These are phyloP conservation scores for Megaleporinus macrocephalus DNA, from an alignment of 2,113 vertebrate species.

Conservation along the genomic window DNA sequence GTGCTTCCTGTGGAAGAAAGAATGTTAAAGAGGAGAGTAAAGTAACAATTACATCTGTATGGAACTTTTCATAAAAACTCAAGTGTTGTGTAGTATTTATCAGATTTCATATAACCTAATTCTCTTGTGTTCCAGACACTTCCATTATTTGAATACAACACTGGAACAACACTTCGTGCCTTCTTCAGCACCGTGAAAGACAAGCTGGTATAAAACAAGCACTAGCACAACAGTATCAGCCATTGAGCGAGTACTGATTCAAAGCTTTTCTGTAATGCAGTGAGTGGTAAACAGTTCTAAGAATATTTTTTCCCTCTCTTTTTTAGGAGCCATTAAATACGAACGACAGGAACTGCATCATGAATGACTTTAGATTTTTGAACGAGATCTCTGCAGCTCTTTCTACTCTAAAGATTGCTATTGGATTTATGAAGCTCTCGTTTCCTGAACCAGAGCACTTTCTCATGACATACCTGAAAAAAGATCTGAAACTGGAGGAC, in stretches of 20 bases:
- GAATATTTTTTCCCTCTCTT: too few species aligned
- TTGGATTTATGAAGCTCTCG: slow-evolving; percentile 53
- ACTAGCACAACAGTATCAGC: neutral
- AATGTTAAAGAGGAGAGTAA: neutral
- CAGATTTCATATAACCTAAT: neutral
- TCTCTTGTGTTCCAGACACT: slow-evolving; percentile 37
- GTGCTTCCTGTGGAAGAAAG: too few species aligned
- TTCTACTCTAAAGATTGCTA: slow-evolving; percentile 57
- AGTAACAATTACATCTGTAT: neutral
- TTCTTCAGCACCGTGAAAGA: slow-evolving; percentile 28
- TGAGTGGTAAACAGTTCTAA: neutral
- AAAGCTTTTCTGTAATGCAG: neutral
- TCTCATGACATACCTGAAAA: slow-evolving; percentile 44
- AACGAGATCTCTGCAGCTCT: slow-evolving; percentile 53
- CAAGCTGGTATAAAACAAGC: slow-evolving; percentile 4
- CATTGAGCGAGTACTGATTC: neutral
- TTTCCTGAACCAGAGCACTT: slow-evolving; percentile 34
- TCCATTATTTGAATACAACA: slow-evolving; percentile 45
- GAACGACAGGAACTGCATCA: slow-evolving; percentile 53
- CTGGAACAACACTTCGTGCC: slow-evolving; percentile 34
- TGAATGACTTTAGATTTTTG: slow-evolving; percentile 55
- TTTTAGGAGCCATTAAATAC: slow-evolving; percentile 47
- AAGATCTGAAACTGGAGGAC: slow-evolving; percentile 53
- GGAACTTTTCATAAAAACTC: neutral
- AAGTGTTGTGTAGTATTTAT: too few species aligned